Evolutionary conservation across 2,113 vertebrate genomes (phyloP), one percentile per base, ranked within the genome.

Genomic region (Ovibos moschatus): DNA sequence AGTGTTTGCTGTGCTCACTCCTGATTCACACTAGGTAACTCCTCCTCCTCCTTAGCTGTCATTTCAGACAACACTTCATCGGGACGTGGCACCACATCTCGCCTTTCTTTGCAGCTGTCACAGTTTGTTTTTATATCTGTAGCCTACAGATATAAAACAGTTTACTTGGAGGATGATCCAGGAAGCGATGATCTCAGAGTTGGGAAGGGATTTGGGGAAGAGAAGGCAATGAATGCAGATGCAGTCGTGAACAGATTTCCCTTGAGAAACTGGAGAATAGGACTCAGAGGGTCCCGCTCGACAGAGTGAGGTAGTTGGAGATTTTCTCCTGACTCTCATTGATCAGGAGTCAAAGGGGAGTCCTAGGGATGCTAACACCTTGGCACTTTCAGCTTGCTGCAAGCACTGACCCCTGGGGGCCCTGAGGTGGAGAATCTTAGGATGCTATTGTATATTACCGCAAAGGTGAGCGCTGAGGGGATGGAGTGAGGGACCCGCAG

Each of bases 371-470:
- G 64, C n/a, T 21, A 23, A 33, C 33, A 50, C 45, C 36, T 40
- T 53, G 36, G 21, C 11, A 30, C 40, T 58, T 83, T 74, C 45
- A 43, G 30, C 19, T 89, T 55, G 19, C 58, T 47, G n/a, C 45
- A 5, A 17, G 74, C 2, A 15, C 30, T 28, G 3, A n/a, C 30
- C 62, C 15, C 9, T 5, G 83, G 81, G 87, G 79, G 53, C 15
- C 30, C 16, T 43, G 30, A 40, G 28, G 40, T 30, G 28, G 57
- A 60, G 71, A 55, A 15, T 43, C 27, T 79, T 62, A 23, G 58
- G 43, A 36, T 19, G 40, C 36, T 33, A 1, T 1, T 27, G 28
- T 12, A 2, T 53, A 25, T 23, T 12, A 10, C 45, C 0, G 3
- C 27, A 47, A 6, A 67, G 60, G 21, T 16, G 47, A 94, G 7